A percentile compares a stretch with the other conserved stretches of the same genome.
phyloP scores from a whole-genome alignment of 2,888 invertebrate species.

The Acrocyrtus sp. region DNA sequence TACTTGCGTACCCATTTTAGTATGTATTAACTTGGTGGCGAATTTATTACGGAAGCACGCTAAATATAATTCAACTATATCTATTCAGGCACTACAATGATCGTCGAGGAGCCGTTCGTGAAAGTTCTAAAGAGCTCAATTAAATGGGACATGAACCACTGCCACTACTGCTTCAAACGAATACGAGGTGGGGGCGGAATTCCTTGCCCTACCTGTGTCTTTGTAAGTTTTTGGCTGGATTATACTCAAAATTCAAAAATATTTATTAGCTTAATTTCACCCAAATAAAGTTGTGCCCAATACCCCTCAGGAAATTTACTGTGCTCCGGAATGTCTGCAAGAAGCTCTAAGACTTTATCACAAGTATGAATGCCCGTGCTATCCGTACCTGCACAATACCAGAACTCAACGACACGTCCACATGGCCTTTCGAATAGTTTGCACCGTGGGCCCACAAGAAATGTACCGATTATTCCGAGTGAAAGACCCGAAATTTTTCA shows the following conservation, averaged over 20 bases:
- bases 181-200: conserved; percentile 51
- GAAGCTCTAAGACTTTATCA: conserved; percentile 53
- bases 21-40: not conserved
- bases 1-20: not conserved
- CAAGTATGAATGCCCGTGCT: conserved; percentile 55
- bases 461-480: conserved; percentile 44
- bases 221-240: no score
- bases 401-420: conserved; percentile 58
- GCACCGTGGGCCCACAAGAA: conserved; percentile 52
- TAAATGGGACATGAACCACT: conserved; percentile 57
- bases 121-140: conserved; percentile 48
- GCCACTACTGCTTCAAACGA: conserved; percentile 54
- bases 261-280: no score
- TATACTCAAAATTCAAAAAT: no score
- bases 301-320: conserved; percentile 53
- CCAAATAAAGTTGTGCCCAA: no score
- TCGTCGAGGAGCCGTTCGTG: conserved; percentile 58
- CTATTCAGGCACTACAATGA: conserved; percentile 49
- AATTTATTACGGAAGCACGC: not conserved
- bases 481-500: conserved; percentile 38
- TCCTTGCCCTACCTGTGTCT: conserved; percentile 56
- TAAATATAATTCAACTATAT: not conserved
- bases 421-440: conserved; percentile 55
- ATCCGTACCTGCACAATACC: conserved; percentile 53
- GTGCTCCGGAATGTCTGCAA: conserved; percentile 44